Base-by-base conservation (phyloP, 2,888 invertebrate species). In the Tenthredo notha region DNA sequence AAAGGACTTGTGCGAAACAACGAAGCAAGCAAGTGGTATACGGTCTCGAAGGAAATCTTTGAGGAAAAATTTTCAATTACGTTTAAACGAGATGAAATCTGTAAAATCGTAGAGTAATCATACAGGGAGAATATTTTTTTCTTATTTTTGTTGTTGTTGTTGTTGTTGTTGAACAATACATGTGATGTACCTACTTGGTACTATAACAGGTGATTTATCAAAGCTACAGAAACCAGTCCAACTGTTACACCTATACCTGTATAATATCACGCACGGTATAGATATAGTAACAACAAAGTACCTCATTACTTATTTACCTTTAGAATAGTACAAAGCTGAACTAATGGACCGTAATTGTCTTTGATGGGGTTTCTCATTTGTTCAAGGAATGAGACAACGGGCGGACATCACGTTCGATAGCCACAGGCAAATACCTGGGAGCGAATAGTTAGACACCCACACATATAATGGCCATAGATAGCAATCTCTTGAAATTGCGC, bases 21-120 rank as follows among this genome's bases (percentile, higher is more conserved):
- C 37, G 70, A 37, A 10, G 37, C 9, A n/a, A 70, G 70, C 29
- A 33, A 33, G 74, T 43, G 9, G 33, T 33, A 50, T 54, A 40
- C 9, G 77, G 61, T 80, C 80, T 80, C 80, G 40, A 61, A 80
- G 80, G 80, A 80, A 80, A 80, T 80, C 80, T n/a, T n/a, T 61
- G 29, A 40, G 40, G 74, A 50, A 58, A 77, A 61, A 61, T 80
- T 40, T 40, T 25, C 80, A 80, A 80, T 80, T 80, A 80, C 80
- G 25, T 80, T 80, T 37, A 43, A 61, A 80, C 80, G 61, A 61
- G 58, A 21, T 10, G n/a, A 61, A 58, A 61, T 58, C 80, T 25
- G 37, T 25, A n/a, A 7, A 50, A 58, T 58, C 80, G 40, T 54
- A 54, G 77, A 37, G 54, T 54, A 77, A 77, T 50, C 77, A 54